A percentile compares a stretch with the other conserved stretches of the same genome.
Evolutionary conservation across 2,113 vertebrate species (phyloP).

Genomic region (Chinchilla lanigera): DNA sequence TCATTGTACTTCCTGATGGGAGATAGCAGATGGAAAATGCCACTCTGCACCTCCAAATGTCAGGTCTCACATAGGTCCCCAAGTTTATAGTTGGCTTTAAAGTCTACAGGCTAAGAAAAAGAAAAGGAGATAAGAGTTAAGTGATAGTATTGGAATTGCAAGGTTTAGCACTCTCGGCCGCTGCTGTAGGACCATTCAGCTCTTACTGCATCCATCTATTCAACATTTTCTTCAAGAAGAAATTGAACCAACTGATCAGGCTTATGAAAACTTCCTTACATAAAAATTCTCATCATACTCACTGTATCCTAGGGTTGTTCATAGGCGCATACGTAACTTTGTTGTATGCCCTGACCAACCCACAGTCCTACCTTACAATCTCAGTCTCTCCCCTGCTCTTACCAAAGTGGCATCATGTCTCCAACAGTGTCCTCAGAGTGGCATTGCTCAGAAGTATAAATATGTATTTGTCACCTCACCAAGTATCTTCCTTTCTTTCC

Average conservation of each 20-base stretch:
- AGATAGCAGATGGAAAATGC: not conserved
- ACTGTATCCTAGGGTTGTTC: not conserved
- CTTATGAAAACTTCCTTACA: not conserved
- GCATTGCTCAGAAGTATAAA: not conserved
- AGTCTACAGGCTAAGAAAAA: not conserved
- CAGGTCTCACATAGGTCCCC: not conserved
- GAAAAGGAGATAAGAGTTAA: not conserved
- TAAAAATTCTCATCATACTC: not conserved
- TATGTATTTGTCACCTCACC: not conserved
- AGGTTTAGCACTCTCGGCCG: not conserved
- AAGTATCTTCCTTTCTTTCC: not conserved
- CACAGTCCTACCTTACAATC: not conserved
- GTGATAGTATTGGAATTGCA: not conserved
- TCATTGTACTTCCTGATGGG: not conserved
- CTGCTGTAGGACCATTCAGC: not conserved
- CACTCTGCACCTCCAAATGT: not conserved
- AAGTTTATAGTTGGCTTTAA: constrained; percentile 1
- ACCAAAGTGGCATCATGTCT: not conserved
- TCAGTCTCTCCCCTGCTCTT: not conserved
- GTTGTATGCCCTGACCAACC: not conserved
- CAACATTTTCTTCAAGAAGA: constrained; percentile 9
- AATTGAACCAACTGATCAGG: not conserved
- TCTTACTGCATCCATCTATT: not conserved
- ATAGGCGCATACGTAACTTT: not conserved
- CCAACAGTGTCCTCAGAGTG: not conserved